Percentiles rank a stretch among this genome's conserved stretches.
These are phyloP conservation scores for Aphelenchoides avenae DNA, from an alignment of 1,140 invertebrate species.

Conservation along the genomic window DNA sequence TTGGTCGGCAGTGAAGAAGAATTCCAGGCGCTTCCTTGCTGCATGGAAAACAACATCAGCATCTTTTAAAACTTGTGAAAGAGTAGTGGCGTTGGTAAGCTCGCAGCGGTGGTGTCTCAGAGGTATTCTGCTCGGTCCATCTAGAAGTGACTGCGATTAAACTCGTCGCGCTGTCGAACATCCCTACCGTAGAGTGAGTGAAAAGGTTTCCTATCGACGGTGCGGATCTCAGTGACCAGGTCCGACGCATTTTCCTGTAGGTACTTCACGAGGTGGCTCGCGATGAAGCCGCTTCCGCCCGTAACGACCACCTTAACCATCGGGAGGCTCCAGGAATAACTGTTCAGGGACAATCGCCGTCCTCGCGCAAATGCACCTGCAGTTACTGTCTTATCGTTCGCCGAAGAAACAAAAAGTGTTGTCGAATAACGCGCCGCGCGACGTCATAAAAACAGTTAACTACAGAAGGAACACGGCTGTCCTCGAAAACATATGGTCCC, in stretches of 20 bases:
- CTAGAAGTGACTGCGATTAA: constrained; percentile 4
- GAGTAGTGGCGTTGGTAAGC: constrained; percentile 5
- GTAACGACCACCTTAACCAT: constrained; percentile 32
- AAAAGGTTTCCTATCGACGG: constrained; percentile 32
- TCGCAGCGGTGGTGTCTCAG: constrained; percentile 30
- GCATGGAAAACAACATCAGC: constrained; percentile 35
- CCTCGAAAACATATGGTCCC: too few species aligned
- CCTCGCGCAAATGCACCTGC: too few species aligned
- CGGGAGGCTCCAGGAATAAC: neutral
- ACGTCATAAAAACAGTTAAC: too few species aligned
- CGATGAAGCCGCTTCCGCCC: constrained; percentile 32
- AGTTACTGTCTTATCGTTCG: too few species aligned
- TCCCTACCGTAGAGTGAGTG: constrained; percentile 2
- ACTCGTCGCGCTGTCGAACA: neutral
- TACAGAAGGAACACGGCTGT: too few species aligned
- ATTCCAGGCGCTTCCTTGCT: constrained; percentile 33
- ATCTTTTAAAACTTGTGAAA: constrained; percentile 22
- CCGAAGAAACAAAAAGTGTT: too few species aligned
- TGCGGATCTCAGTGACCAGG: constrained; percentile 27
- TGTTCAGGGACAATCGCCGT: too few species aligned
- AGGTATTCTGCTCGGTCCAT: constrained; percentile 1
- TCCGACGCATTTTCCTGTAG: constrained; percentile 14
- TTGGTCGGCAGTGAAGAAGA: constrained; percentile 8
- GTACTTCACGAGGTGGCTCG: constrained; percentile 18
- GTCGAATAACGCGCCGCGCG: too few species aligned